Evolutionary conservation across 2,797 vertebrate genomes (phyloP), one percentile per base, ranked within the genome.

Genomic region (Betta splendens): DNA sequence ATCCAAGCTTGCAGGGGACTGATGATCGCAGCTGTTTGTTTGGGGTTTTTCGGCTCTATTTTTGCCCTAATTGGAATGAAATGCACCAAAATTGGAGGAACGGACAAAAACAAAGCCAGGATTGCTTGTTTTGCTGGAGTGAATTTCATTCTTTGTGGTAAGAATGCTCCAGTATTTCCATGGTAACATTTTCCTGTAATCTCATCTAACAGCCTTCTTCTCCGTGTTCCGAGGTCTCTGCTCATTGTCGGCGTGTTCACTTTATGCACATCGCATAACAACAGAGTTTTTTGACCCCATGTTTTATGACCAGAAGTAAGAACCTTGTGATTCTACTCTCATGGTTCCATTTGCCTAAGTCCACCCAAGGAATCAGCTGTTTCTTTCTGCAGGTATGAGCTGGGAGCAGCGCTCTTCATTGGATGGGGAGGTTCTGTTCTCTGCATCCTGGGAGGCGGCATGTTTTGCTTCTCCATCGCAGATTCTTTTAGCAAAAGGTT

Each of bases 181-280:
- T 36, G 23, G 12, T 26, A 43, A 9, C 11, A 53, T 20, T 44
- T 17, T 35, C n/a, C 23, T 2, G 26, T 10, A 3, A 31, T 26
- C 9, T 53, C 13, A 32, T n/a, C 29, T 16, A n/a, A 60, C 31
- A 46, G 6, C 2, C 7, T 7, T 44, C 10, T 31, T 20, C 33
- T 20, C 26, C 39, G 50, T 47, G 29, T 61, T 43, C 51, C 68
- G 77, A 99, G 98, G 98, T 47, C 53, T 98, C 18, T 95, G 94
- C 79, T 96, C 96, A 20, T 90, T 99, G 81, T 92, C 94, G 1
- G 92, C 94, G 5, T 98, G 94, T 60, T 99, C 98, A 17, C 90
- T 98, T 67, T 99, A 98, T 44, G 98, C 97, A 44, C 94, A 99
- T 77, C 93, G 92, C 84, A 96, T 98, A 83, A 98, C 95, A 3